These are phyloP conservation scores for Hydropotes inermis DNA, from an alignment of 2,113 vertebrate genomes.

Conservation along the genomic window DNA sequence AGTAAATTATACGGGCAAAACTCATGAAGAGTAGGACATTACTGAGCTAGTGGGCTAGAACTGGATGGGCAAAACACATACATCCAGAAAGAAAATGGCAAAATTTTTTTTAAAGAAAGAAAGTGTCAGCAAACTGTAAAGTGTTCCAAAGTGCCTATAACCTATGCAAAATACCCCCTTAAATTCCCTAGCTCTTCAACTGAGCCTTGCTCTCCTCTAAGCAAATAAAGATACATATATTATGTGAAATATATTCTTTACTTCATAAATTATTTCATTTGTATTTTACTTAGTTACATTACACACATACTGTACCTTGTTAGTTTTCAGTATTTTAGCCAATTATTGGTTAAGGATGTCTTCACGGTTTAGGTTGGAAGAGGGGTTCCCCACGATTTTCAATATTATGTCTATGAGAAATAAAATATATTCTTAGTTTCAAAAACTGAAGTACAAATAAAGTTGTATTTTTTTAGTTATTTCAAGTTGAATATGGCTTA, in stretches of 20 bases:
- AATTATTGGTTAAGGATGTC: not conserved
- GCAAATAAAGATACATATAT: not conserved
- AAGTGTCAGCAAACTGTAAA: not conserved
- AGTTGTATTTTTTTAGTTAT: not conserved
- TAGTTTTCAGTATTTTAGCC: not conserved
- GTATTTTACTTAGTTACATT: not conserved
- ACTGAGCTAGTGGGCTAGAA: not conserved
- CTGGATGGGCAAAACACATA: not conserved
- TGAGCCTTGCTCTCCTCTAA: not conserved
- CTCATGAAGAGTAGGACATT: not conserved
- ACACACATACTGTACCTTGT: not conserved
- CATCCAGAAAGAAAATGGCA: not conserved
- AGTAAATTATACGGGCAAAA: not conserved
- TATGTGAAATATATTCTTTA: not conserved
- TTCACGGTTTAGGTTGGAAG: not conserved
- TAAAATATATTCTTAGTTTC: not conserved
- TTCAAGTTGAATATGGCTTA: not conserved
- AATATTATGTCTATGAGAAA: constrained; percentile 1
- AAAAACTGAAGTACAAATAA: not conserved
- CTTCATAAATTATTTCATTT: not conserved
- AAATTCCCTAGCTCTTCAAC: not conserved
- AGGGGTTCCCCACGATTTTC: not conserved
- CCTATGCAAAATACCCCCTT: not conserved
- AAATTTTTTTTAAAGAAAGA: not conserved
- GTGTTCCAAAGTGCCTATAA: not conserved